These are phyloP conservation scores for Aromia moschata DNA, from an alignment of 2,888 invertebrate species.

Conservation along the genomic window DNA sequence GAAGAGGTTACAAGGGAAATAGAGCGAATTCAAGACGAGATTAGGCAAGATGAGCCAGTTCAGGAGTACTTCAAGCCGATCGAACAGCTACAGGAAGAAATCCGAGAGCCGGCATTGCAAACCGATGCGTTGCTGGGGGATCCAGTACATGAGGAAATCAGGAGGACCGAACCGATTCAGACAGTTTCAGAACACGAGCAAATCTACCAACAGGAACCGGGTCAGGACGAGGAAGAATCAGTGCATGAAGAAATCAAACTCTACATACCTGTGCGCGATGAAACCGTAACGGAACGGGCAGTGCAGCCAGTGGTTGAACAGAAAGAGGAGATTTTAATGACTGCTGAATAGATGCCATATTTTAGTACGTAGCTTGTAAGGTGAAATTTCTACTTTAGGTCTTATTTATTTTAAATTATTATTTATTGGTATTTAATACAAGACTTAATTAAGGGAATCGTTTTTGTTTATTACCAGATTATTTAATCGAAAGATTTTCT, in stretches of 20 bases:
- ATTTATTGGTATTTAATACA: slow-evolving; percentile 25
- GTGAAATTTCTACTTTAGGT: slow-evolving; percentile 17
- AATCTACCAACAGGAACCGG: not conserved
- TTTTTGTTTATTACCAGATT: not conserved
- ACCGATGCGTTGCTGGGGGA: not conserved
- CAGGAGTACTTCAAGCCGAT: slow-evolving; percentile 7
- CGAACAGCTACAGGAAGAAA: slow-evolving; percentile 2
- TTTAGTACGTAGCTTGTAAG: slow-evolving; percentile 8
- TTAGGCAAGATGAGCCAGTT: slow-evolving; percentile 2
- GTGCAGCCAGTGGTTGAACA: not conserved
- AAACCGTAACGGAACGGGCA: no score
- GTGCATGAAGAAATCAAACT: not conserved
- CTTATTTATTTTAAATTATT: slow-evolving; percentile 32
- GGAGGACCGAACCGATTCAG: not conserved
- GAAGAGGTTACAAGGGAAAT: no score
- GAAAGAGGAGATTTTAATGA: slow-evolving; percentile 22
- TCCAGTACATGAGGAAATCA: not conserved
- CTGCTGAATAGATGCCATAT: slow-evolving; percentile 29
- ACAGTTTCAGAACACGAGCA: not conserved
- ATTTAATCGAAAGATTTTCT: not conserved
- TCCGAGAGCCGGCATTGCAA: not conserved
- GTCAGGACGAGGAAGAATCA: not conserved
- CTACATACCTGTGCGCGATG: not conserved
- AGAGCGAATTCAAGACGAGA: not conserved
- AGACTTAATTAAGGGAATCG: not conserved